Percentiles rank a stretch among this genome's conserved stretches.
Evolutionary conservation across 2,113 vertebrate species (phyloP).

Genomic region (Machaerirhynchus nigripectus): DNA sequence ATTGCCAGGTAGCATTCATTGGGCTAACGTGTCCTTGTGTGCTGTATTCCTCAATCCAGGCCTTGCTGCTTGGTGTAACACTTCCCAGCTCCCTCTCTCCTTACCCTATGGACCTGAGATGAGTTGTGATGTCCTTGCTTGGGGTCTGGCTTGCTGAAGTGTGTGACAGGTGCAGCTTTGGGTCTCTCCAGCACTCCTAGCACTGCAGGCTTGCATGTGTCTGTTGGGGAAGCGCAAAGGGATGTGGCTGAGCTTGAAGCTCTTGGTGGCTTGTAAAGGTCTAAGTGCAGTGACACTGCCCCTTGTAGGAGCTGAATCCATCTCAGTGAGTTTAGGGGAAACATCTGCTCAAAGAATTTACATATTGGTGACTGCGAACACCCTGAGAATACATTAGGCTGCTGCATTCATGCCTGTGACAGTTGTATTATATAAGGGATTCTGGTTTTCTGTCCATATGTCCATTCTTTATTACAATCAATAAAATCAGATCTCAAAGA

Average conservation of each 20-base stretch:
- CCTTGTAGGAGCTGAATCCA: not conserved
- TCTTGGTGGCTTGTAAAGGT: not conserved
- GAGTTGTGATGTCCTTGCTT: not conserved
- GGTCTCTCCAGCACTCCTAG: not conserved
- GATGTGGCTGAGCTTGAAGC: not conserved
- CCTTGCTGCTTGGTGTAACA: not conserved
- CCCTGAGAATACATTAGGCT: not conserved
- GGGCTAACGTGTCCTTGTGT: accelerated
- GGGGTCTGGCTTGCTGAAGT: not conserved
- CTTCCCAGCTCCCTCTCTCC: not conserved
- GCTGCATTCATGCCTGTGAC: not conserved
- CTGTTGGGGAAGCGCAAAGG: accelerated
- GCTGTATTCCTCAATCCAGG: not conserved
- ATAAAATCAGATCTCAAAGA: not conserved
- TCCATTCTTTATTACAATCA: not conserved
- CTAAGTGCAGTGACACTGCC: not conserved
- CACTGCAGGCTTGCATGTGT: not conserved
- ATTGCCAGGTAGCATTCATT: not conserved
- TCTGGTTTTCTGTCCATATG: not conserved
- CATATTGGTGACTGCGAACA: not conserved
- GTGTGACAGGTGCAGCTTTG: not conserved
- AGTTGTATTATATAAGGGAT: not conserved
- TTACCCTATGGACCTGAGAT: accelerated
- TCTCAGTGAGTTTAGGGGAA: not conserved
- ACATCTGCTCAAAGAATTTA: not conserved